Percentiles rank a stretch among this genome's conserved stretches.
phyloP scores from a whole-genome alignment of 2,888 invertebrate species.

The Carpatolechia fugitivella region DNA sequence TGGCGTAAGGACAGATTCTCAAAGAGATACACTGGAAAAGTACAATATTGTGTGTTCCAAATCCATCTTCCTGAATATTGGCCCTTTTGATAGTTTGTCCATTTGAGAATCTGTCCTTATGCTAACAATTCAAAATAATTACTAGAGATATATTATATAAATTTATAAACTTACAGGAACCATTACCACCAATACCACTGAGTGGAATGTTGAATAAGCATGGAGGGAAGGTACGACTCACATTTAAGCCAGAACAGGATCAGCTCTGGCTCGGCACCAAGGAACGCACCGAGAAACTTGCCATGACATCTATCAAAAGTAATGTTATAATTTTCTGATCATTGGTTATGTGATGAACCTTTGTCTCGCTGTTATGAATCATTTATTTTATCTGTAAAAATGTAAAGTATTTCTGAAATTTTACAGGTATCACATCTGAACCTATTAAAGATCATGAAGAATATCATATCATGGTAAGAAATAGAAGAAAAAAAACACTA shows the following conservation, averaged over 20 bases:
- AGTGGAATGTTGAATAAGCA: conserved; percentile 95
- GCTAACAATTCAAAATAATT: too few species aligned
- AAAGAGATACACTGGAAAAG: too few species aligned
- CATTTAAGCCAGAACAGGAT: conserved; percentile 94
- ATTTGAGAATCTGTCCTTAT: too few species aligned
- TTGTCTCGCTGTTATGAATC: too few species aligned
- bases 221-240: conserved; percentile 93
- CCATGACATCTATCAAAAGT: conserved; percentile 93
- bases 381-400: neutral
- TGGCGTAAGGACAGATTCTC: too few species aligned
- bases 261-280: conserved; percentile 96
- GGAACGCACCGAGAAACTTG: conserved; percentile 94
- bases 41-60: too few species aligned
- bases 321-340: conserved; percentile 51
- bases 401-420: conserved; percentile 9
- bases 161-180: conserved; percentile 77
- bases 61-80: too few species aligned
- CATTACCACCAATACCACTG: conserved; percentile 88
- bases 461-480: conserved; percentile 92
- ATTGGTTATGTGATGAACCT: too few species aligned
- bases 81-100: too few species aligned
- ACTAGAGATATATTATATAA: too few species aligned
- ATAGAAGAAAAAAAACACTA: neutral
- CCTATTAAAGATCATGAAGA: conserved; percentile 93
- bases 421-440: conserved; percentile 82